phyloP scores from a whole-genome alignment of 2,797 vertebrate genomes.

The Pangasius djambal region DNA sequence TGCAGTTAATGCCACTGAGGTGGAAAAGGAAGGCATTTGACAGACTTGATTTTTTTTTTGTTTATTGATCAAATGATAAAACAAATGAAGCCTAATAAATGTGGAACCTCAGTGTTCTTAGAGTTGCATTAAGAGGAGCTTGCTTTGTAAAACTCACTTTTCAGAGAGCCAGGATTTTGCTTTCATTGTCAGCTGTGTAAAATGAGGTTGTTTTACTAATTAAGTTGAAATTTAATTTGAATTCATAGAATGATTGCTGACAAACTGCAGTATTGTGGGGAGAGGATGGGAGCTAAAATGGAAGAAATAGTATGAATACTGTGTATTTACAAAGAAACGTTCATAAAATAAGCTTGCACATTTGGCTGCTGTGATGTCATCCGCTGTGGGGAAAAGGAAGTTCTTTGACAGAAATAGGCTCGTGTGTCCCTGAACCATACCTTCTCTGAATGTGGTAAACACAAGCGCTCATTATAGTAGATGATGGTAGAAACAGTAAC shows the following conservation, averaged over 20 bases:
- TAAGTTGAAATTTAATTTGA: slow-evolving; percentile 32
- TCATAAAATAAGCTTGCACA: slow-evolving; percentile 17
- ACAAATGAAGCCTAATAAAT: slow-evolving; percentile 25
- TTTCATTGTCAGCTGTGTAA: slow-evolving; percentile 45
- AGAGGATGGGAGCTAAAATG: slow-evolving; percentile 20
- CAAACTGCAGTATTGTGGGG: slow-evolving; percentile 35
- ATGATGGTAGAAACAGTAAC: slow-evolving; percentile 43
- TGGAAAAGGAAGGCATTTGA: slow-evolving; percentile 53
- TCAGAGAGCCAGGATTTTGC: slow-evolving; percentile 16
- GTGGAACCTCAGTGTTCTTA: not conserved
- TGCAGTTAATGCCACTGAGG: slow-evolving; percentile 66
- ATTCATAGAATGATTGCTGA: slow-evolving; percentile 44
- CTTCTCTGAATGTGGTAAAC: not conserved
- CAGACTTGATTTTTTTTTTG: slow-evolving; percentile 35
- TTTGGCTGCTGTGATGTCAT: slow-evolving; percentile 3
- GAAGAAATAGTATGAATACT: slow-evolving; percentile 12
- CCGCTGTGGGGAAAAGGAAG: slow-evolving; percentile 21
- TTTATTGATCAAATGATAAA: slow-evolving; percentile 57
- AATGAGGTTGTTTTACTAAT: slow-evolving; percentile 47
- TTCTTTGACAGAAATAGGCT: slow-evolving; percentile 15
- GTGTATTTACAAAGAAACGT: slow-evolving; percentile 39
- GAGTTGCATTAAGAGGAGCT: not conserved
- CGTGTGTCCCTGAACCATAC: not conserved
- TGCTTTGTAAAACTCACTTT: not conserved
- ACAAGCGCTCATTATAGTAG: slow-evolving; percentile 21